A percentile compares a stretch with the other conserved stretches of the same genome.
These are phyloP conservation scores for Phalanger gymnotis DNA, from an alignment of 2,797 vertebrate species.

Conservation along the genomic window DNA sequence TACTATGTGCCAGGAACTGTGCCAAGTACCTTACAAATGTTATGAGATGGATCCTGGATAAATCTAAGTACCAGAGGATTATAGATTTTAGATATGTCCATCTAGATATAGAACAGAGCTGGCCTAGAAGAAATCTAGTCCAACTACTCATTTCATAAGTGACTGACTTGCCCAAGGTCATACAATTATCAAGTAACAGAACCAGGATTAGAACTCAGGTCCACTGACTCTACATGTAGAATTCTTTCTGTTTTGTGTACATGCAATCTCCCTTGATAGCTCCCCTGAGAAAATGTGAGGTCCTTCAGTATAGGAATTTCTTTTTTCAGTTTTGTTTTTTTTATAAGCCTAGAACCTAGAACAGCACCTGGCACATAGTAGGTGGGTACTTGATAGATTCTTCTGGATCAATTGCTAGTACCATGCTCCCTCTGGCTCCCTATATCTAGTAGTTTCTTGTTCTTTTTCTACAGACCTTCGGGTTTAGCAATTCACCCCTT, in stretches of 20 bases:
- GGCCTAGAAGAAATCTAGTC: not conserved
- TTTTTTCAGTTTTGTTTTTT: not conserved
- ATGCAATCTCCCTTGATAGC: too few species aligned
- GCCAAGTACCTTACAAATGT: not conserved
- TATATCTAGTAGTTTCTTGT: not conserved
- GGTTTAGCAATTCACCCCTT: not conserved
- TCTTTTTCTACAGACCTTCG: not conserved
- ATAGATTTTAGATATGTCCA: not conserved
- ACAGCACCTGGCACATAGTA: not conserved
- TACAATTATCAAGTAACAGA: not conserved
- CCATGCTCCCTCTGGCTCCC: not conserved
- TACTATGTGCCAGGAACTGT: not conserved
- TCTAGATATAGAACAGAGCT: not conserved
- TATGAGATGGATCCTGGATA: not conserved
- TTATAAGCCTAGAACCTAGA: not conserved
- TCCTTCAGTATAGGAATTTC: not conserved
- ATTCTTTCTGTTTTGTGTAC: not conserved
- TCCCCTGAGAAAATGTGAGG: not conserved
- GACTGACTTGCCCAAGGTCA: not conserved
- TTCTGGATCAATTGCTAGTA: not conserved
- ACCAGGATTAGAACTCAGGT: not conserved
- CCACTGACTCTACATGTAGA: not conserved
- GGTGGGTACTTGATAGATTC: not conserved
- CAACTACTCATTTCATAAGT: not conserved
- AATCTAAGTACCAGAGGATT: not conserved